Base-by-base conservation (phyloP, 2,888 invertebrate species). In the Capitulum mitella region DNA sequence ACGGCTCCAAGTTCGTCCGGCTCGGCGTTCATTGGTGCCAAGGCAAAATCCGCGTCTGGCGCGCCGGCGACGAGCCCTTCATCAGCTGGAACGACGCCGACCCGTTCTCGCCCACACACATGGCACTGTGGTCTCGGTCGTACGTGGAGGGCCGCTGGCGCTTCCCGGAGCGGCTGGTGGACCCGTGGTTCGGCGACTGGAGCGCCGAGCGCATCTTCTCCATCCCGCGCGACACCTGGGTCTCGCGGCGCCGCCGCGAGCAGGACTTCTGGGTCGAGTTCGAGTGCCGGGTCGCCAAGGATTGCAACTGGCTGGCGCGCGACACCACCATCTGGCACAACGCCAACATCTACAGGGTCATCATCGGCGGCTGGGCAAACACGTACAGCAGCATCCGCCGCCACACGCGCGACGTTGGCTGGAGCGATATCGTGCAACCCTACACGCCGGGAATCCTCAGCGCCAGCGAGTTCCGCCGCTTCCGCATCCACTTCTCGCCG, bases 401-500 rank as follows among this genome's bases (percentile, higher is more conserved):
- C 14, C 58, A 58, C 29, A n/a, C n/a, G 10, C 26, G n/a, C 29
- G 58, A 12, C n/a, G 58, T 0, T 10, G 29, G 58, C 58, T 58
- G 58, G 58, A 2, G 3, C 2, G 5, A 3, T 10, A 2, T 10
- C 58, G 0, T 3, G 10, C 12, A 29, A 1, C 10, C 58, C 10
- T 6, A 19, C n/a, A 77, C 77, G 26, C 77, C 77, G 26, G 77
- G 43, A 14, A 77, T 77, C 32, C 43, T 77, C 16, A 77, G 77
- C n/a, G 12, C 77, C n/a, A 77, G 22, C 32, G 77, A 77, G 34
- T 43, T 77, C n/a, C 77, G 77, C 37, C 29, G 46, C 19, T 77
- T 77, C 77, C 32, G 77, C 29, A 22, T 77, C 46, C 46, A 77
- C 77, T 48, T 77, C 77, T n/a, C n/a, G 58, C 58, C n/a, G 58